Base-by-base conservation (phyloP, 2,113 vertebrate genomes). In the Acanthisitta chloris region DNA sequence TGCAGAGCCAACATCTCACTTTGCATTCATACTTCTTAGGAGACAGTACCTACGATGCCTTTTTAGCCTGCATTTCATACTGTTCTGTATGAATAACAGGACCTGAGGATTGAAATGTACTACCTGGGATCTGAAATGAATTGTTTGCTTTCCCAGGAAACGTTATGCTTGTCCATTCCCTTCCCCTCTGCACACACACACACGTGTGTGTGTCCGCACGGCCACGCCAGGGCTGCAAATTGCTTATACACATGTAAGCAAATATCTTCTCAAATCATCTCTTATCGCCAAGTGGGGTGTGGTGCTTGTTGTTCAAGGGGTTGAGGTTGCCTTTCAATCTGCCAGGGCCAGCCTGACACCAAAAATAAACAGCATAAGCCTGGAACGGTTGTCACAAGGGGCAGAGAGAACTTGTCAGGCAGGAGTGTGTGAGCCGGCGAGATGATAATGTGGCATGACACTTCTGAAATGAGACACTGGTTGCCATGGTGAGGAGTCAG, bases 371-470 rank as follows among this genome's bases (percentile, higher is more conserved):
- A 98, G 74, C 97, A 72, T 86, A 97, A 98, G 98, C 96, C 96
- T 86, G 92, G 98, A 97, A 98, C 92, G 97, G 97, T 98, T 98
- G 98, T 98, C 98, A 97, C 98, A 98, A 98, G 98, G 98, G 98
- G 98, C 98, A 98, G 98, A 98, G 98, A 98, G 98, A 98, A 99
- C 98, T 99, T 99, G 99, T 99, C 99, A 99, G 98, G 98, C 97
- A 83, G 97, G 98, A 98, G 98, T 98, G 98, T 98, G 98, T 98
- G 98, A 99, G 99, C 98, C 98, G 96, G 98, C 97, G 95, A 97
- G 99, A 99, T 98, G 99, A 99, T 99, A 99, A 99, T 99, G 99
- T 99, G 99, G 98, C 99, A 99, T 99, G 99, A 99, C 99, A 99
- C 99, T 99, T 99, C 99, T 99, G 99, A 99, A 99, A 99, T 99